Base-by-base conservation (phyloP, 92 coral and sea anemone species). In the Anthopleura xanthogrammica region DNA sequence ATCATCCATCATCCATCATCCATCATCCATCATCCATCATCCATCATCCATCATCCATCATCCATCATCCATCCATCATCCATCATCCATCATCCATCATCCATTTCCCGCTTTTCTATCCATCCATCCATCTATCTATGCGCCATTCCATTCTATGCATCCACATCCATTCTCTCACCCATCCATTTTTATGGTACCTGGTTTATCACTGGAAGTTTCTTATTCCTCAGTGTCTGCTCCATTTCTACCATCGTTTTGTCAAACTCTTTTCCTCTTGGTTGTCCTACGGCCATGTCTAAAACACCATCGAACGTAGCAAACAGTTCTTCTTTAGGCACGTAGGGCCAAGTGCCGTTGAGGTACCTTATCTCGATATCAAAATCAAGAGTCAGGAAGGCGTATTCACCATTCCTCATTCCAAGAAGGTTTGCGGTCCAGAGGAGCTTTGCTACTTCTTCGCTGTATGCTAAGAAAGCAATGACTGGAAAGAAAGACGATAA, bases 391-490 rank as follows among this genome's bases (percentile, higher is more conserved):
- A 89, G 82, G 80, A 95, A 95, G 17, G 98, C 98, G 48, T 86
- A 94, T 23, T 93, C 93, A 52, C 98, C 96, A 52, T 89, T 87
- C 80, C 92, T 89, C 98, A 95, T 95, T 40, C 89, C 96, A 77
- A 95, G 86, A n/a, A 86, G 77, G 78, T 87, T 85, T 3, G 98
- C 96, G 2, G 94, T 90, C 75, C 90, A 88, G 62, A 95, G 84
- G 48, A 93, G 82, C 79, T 78, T 91, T 40, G 97, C 94, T 48
- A 90, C 90, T 70, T 93, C 97, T 3, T 78, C 65, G 46, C 87
- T 85, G 79, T 57, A 90, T 58, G 94, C 92, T 81, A 95, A 87
- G 66, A 95, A 84, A 55, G 90, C 85, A 75, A 95, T 72, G 43
- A 95, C 94, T 90, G 89, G 52, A 62, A 62, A 4, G 29, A 62